Conservation (phyloP, 35 echinoderm and acorn worm genomes). For the Apostichopus japonicus region DNA sequence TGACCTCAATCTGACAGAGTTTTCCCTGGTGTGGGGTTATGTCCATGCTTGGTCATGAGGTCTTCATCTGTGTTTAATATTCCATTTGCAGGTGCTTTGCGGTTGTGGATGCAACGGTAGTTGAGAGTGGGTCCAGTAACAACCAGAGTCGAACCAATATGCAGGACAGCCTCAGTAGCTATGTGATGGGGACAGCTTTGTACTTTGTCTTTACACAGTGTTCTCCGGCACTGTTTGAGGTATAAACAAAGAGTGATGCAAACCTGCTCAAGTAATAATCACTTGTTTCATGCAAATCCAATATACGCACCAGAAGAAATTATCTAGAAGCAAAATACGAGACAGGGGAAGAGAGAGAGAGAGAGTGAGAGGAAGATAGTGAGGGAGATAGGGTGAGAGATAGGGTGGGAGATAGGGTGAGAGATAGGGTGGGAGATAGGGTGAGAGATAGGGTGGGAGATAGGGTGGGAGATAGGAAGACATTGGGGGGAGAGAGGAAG, state of each 20-base stretch:
- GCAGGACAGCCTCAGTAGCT: slow-evolving; percentile 77
- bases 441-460: too few species aligned
- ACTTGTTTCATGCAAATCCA: too few species aligned
- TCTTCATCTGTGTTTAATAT: background rate
- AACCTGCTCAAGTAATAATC: background rate
- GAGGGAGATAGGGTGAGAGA: background rate
- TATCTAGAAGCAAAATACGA: too few species aligned
- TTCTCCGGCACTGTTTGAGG: slow-evolving; percentile 84
- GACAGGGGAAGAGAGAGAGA: too few species aligned
- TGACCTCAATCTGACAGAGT: too few species aligned
- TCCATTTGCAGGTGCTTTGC: slow-evolving; percentile 80
- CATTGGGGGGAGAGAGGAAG: background rate
- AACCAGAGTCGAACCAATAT: slow-evolving; percentile 78
- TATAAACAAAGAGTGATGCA: background rate
- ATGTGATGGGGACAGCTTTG: slow-evolving; percentile 80
- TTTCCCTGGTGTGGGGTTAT: too few species aligned
- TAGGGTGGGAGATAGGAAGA: background rate
- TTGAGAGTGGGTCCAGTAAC: slow-evolving; percentile 71
- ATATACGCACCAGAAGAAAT: too few species aligned
- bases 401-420: background rate
- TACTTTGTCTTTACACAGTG: slow-evolving; percentile 81
- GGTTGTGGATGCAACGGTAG: slow-evolving; percentile 81
- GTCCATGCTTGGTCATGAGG: too few species aligned
- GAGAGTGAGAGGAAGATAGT: too few species aligned
- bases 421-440: too few species aligned